Evolutionary conservation across 2,888 invertebrate genomes (phyloP).

Genomic region (Neocrepidodera transversa): DNA sequence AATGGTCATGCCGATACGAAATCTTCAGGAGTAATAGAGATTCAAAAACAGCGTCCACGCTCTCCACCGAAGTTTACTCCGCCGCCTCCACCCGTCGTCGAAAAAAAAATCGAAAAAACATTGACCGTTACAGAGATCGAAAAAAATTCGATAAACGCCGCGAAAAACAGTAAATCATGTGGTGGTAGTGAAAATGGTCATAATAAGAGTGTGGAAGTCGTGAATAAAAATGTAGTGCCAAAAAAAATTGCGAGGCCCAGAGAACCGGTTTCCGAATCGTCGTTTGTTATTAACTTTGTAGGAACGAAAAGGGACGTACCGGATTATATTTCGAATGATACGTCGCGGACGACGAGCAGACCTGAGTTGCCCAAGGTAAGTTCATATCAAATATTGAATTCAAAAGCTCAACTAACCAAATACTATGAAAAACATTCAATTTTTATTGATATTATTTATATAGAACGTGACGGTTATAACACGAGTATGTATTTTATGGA

Average conservation of each 20-base stretch:
- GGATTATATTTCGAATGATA: conserved; percentile 90
- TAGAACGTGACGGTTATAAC: too few relatives aligned
- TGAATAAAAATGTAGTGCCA: conserved; percentile 45
- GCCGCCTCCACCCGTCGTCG: conserved; percentile 38
- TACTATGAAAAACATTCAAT: too few relatives aligned
- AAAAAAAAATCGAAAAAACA: conserved; percentile 22
- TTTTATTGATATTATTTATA: too few relatives aligned
- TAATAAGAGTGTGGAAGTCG: conserved; percentile 44
- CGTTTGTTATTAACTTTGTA: conserved; percentile 82
- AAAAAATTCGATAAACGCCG: conserved; percentile 73
- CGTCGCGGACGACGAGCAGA: conserved; percentile 72
- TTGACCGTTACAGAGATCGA: conserved; percentile 71
- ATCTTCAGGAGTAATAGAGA: conserved; percentile 12
- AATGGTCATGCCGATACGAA: conserved; percentile 45
- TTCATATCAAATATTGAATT: conserved; percentile 3
- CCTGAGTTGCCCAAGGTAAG: conserved; percentile 77
- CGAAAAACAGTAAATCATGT: conserved; percentile 61
- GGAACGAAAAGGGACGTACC: conserved; percentile 80
- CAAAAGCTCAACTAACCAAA: too few relatives aligned
- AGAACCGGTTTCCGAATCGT: conserved; percentile 38
- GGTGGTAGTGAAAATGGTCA: conserved; percentile 22
- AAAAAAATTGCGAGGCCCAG: conserved; percentile 39
- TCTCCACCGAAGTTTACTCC: conserved; percentile 46
- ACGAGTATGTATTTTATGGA: too few relatives aligned
- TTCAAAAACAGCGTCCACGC: conserved; percentile 23